Conservation (phyloP, 1,140 invertebrate genomes). For the Halesus radiatus region DNA sequence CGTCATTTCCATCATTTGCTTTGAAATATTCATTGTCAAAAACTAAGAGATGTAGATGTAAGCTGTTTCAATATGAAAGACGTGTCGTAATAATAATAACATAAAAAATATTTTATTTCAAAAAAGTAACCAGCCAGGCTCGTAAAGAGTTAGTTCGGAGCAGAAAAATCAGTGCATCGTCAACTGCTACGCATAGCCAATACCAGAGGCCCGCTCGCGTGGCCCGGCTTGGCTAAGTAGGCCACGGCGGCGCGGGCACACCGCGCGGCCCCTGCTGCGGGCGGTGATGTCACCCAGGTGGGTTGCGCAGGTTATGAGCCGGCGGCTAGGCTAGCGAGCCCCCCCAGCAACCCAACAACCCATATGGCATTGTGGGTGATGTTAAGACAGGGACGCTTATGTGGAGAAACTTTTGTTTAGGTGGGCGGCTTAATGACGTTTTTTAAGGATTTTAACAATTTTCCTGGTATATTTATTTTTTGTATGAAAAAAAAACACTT, state of each 20-base stretch:
- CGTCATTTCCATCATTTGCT: no score
- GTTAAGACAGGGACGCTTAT: background rate
- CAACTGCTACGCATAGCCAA: slow-evolving; percentile 16
- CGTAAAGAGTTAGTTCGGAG: background rate
- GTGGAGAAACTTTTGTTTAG: background rate
- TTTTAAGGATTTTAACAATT: no score
- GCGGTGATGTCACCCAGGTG: slow-evolving; percentile 12
- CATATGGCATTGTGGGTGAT: background rate
- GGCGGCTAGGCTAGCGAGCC: no score
- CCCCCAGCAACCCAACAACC: no score
- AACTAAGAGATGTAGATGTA: no score
- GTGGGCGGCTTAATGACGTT: no score
- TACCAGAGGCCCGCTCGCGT: background rate
- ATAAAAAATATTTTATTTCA: no score
- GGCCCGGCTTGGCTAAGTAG: background rate
- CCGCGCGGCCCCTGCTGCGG: background rate
- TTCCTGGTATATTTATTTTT: no score
- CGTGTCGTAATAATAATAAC: no score
- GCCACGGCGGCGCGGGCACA: background rate
- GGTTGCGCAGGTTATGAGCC: slow-evolving; percentile 12
- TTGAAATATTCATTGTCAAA: no score
- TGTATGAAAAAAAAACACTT: no score
- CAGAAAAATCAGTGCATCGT: slow-evolving; percentile 18
- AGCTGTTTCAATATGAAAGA: no score
- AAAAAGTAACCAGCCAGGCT: background rate